Base-by-base conservation (phyloP, 2,797 vertebrate species). In the Kryptolebias ocellatus region DNA sequence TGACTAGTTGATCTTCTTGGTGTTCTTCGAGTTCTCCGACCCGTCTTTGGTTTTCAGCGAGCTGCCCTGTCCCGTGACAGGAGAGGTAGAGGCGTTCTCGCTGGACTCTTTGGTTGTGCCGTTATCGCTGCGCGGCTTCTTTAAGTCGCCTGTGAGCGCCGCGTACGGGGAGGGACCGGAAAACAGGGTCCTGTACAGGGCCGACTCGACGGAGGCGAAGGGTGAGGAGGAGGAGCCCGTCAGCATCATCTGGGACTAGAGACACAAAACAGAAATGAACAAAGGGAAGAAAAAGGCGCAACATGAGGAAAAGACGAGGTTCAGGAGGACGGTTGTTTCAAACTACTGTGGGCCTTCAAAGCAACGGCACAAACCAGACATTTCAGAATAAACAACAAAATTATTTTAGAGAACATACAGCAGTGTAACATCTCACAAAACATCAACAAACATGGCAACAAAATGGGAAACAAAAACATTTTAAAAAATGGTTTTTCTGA, bases 171-270 rank as follows among this genome's bases (percentile, higher is more conserved):
- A 63, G 64, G 52, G 84, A 77, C 89, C 91, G 0, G 91, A 78
- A 80, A 99, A 99, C 27, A 99, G 85, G 49, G 95, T 87, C 34
- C 83, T 85, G 87, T 93, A 89, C 70, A 99, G 2, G 4, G 67
- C 74, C 1, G 94, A 90, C 87, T 99, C 97, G 5, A 97, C 55
- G 6, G 86, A 64, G 50, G 93, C 92, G 53, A 99, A 93, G 0
- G 95, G 94, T 59, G 94, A 93, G 47, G 86, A 1, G 12, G 93
- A 73, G 10, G 92, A 92, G 69, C 91, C 89, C 5, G 93, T 94
- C 79, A 96, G 76, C 94, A 96, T 96, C 95, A 96, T 96, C 79
- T 92, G 92, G n/a, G 94, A 81, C 97, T 91, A 27, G 20, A 24
- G 20, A 24, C 20, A 24, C 20, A 55, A 55, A 67, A 34, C 11